Base-by-base conservation (phyloP, 2,888 invertebrate genomes). In the Malthinus seriepunctatus region DNA sequence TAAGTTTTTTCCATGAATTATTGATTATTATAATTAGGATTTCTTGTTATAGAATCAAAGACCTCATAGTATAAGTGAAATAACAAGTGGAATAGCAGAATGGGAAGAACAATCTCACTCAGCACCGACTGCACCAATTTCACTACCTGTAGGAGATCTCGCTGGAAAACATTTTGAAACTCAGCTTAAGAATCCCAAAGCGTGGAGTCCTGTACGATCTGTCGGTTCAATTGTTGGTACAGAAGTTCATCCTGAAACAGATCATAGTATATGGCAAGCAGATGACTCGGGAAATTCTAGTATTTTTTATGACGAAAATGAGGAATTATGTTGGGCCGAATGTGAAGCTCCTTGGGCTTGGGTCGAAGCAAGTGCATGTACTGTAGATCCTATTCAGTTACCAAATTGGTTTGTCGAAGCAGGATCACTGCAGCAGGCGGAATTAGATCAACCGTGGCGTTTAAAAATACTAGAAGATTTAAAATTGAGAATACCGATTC, bases 181-280 rank as follows among this genome's bases (percentile, higher is more conserved):
- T 4, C 88, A 88, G 65, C 78, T 88, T n/a, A 88, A 87, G 69
- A 90, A 91, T 78, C 90, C 90, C 12, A 84, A 90, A 70, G 91
- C 91, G 31, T 92, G 93, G 92, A 92, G 91, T 71, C 93, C 93
- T 11, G 90, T 92, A n/a, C 84, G 91, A 64, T 92, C 91, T 72
- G 91, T 91, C 7, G 93, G 93, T 8, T 92, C 92, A 15, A 88
- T 92, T 47, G 87, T 88, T 1, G 92, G 91, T 1, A 89, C 89
- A 71, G 92, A 93, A 78, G 92, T 89, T n/a, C 90, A 91, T 75
- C 91, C 91, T 2, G 91, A 91, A 73, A 89, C 90, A 63, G 92
- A 92, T 73, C 90, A 90, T 49, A 87, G 89, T 71, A 87, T 91
- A 8, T 91, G 91, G 77, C 89, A 90, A 81, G 85, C 88, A 3